Evolutionary conservation across 1,140 invertebrate genomes (phyloP).

Genomic region (Bombus sylvicola): DNA sequence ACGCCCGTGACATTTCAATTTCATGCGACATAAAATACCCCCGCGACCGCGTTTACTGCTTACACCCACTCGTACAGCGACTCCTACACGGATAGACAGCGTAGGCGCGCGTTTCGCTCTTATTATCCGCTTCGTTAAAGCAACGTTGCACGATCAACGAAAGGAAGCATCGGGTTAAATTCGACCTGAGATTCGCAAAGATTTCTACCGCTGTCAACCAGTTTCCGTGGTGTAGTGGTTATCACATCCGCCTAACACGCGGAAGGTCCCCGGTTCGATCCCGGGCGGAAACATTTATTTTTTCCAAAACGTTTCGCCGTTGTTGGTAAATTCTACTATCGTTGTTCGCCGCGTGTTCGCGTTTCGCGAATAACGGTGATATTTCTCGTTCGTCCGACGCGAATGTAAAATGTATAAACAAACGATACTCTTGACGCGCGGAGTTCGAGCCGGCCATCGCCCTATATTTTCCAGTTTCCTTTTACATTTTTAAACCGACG

Average conservation of each 20-base stretch:
- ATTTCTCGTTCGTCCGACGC: no score
- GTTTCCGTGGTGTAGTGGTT: conserved; percentile 69
- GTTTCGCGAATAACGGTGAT: not conserved
- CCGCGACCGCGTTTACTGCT: conserved; percentile 11
- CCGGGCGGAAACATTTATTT: conserved; percentile 61
- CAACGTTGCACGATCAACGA: not conserved
- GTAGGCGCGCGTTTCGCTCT: not conserved
- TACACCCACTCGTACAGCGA: not conserved
- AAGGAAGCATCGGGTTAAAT: no score
- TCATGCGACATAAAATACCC: conserved; percentile 56
- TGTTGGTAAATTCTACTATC: not conserved
- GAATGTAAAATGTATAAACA: no score
- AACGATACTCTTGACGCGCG: no score
- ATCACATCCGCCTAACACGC: conserved; percentile 68
- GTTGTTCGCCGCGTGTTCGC: not conserved
- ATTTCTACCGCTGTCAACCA: rapidly evolving
- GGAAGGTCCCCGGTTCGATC: conserved; percentile 64
- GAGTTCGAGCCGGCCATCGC: no score
- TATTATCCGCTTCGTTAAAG: not conserved
- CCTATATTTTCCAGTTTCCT: no score
- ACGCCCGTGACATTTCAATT: conserved; percentile 53
- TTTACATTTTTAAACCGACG: no score
- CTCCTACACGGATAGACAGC: not conserved
- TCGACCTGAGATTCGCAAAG: rapidly evolving
- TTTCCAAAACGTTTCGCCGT: not conserved